Evolutionary conservation across 1,140 invertebrate genomes (phyloP), one percentile per base, ranked within the genome.

Genomic region (Pseudachorutes palmiensis): DNA sequence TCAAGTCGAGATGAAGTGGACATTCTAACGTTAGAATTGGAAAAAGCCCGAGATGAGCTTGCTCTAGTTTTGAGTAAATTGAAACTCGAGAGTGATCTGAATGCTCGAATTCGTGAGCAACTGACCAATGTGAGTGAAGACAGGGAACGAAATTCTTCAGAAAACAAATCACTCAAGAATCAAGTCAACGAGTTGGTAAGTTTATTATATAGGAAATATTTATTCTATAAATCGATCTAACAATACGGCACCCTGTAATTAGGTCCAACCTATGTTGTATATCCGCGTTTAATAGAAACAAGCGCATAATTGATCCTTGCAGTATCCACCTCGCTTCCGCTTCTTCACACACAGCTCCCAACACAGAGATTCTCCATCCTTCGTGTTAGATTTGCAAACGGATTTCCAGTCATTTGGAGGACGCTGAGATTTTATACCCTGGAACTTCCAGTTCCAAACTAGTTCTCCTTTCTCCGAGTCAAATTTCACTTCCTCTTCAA

Each of bases 51-150:
- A 2, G 69, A 72, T n/a, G 70, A 72, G 32, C 66, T 72, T 0
- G 51, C 24, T 16, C 22, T 36, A 9, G 62, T 55, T 28, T 36
- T 63, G 2, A 65, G 66, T 65, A 69, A 73, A 69, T 55, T 73
- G 31, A 70, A 73, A 30, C 33, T 70, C 32, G 72, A 73, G 51
- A 66, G 68, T 51, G 72, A 73, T 61, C 32, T 73, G 19, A 67
- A 64, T 49, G 22, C n/a, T 1, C 66, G 66, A 69, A 41, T 73
- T 26, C 60, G 72, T 45, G 72, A 73, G 24, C 72, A 73, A 63
- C 62, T 73, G 1, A 16, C 65, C 16, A 31, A 29, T 16, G 51
- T 67, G 0, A 36, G 67, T 0, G 69, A 71, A 45, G 70, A 73
- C 16, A 73, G 71, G 31, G 72, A 73, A 65, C 19, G 66, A 28